Evolutionary conservation across 2,888 invertebrate genomes (phyloP).

Genomic region (Napeogenes inachia): DNA sequence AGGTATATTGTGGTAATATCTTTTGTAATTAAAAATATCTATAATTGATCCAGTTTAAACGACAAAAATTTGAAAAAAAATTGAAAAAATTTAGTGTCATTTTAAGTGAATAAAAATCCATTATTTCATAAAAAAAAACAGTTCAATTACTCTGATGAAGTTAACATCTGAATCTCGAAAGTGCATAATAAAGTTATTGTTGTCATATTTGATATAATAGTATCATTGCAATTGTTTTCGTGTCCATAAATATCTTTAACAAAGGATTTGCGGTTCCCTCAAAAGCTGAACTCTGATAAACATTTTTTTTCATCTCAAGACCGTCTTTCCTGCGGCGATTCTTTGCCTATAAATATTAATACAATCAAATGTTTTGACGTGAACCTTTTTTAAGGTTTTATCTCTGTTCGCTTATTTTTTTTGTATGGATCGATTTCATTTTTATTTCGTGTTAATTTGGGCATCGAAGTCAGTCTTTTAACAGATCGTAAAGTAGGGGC

Average conservation of each 20-base stretch:
- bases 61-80: too few relatives aligned
- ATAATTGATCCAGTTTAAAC: constrained; percentile 4
- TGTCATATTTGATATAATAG: constrained; percentile 74
- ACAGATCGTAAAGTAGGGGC: constrained; percentile 74
- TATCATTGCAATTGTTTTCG: constrained; percentile 75
- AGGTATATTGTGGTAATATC: too few relatives aligned
- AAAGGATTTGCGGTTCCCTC: constrained; percentile 76
- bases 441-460: constrained; percentile 78
- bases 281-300: constrained; percentile 77
- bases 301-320: constrained; percentile 59
- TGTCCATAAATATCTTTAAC: constrained; percentile 73
- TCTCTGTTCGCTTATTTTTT: constrained; percentile 72
- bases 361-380: constrained; percentile 79
- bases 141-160: constrained; percentile 51
- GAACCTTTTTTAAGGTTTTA: constrained; percentile 75
- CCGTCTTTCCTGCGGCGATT: constrained; percentile 71
- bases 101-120: too few relatives aligned
- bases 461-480: constrained; percentile 77
- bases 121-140: background rate
- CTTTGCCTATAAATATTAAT: constrained; percentile 75
- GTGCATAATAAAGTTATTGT: constrained; percentile 70
- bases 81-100: too few relatives aligned
- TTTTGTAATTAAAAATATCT: background rate
- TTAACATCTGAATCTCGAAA: constrained; percentile 63
- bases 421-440: constrained; percentile 67